Base-by-base conservation (phyloP, 53 echinoderm and acorn worm genomes). In the Paracentrotus lividus region DNA sequence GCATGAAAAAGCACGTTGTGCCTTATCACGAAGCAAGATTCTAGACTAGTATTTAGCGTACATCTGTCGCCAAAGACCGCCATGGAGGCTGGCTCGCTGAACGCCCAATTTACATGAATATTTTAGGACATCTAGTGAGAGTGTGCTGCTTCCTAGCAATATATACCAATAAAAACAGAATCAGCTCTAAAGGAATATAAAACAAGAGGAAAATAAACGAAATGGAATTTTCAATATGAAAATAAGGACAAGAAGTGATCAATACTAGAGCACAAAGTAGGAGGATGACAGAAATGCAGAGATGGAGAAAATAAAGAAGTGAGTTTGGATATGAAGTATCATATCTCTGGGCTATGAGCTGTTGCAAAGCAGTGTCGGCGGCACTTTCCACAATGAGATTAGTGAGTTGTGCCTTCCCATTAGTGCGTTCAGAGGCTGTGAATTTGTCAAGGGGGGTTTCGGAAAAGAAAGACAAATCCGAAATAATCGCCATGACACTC, bases 31-130 rank as follows among this genome's bases (percentile, higher is more conserved):
- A 0, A 43, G 81, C 1, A 10, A n/a, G 47, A 45, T 45, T 47
- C 14, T 47, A 31, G 31, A n/a, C 44, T 10, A 81, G 20, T 81
- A n/a, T 72, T 44, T 43, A 43, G 18, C 24, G 42, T 81, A 27
- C 81, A 81, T 81, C 44, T 81, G 81, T 81, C 81, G 81, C 81
- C 16, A 42, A 76, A 76, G 21, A 20, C 47, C 81, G n/a, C 26
- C 81, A 45, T 47, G 47, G n/a, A 49, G 44, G 16, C 87, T 87
- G 53, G 56, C 21, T 5, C 87, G 24, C 53, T 34, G 44, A 42
- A 8, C 56, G 61, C 64, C 61, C 89, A 60, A 89, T 89, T 40
- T 89, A 61, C 89, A 89, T 89, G 59, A 89, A 89, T 89, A 89
- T 89, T 89, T 89, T 44, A 89, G 65, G 43, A n/a, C 44, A 23